Evolutionary conservation across 2,113 vertebrate species (phyloP), one percentile per base, ranked within the genome.

Genomic region (Nibea albiflora): DNA sequence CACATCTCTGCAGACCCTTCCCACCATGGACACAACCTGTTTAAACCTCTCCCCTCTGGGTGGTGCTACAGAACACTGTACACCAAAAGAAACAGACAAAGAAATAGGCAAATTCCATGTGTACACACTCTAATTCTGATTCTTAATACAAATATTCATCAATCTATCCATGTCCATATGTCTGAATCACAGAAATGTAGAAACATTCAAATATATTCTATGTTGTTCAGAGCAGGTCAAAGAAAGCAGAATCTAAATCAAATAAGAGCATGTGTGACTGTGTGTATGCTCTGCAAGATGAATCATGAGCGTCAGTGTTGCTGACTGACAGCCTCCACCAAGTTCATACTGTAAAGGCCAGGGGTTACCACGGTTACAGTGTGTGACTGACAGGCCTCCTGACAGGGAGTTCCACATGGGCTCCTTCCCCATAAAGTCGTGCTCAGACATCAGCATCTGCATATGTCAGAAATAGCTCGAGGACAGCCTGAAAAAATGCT

Each of bases 351-450:
- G 56, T 58, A 50, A 28, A 70, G 63, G 79, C 77, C 79, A 74
- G 60, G 20, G 79, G 85, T 80, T 54, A 66, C 31, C 44, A 2
- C 3, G 11, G 62, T 61, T 54, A 64, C 56, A 54, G n/a, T 11
- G 42, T 61, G 17, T 35, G 81, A 89, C 5, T 70, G 73, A 81
- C 84, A 83, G 64, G 70, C 46, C 28, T n/a, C 28, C 42, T 81
- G 84, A 78, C 77, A 60, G 67, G 73, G 28, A 60, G 54, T 73
- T 76, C 77, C 73, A 58, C 74, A 39, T 16, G 64, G 63, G 44
- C 39, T 84, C 49, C 20, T 65, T 54, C 46, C 26, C 12, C 53
- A 31, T 52, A 7, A 11, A 26, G 52, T 44, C 9, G 10, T 7
- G 61, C 53, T 28, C 64, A 56, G 19, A n/a, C 42, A 56, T 54